phyloP scores from a whole-genome alignment of 1,140 invertebrate genomes.

The Grapholita molesta region DNA sequence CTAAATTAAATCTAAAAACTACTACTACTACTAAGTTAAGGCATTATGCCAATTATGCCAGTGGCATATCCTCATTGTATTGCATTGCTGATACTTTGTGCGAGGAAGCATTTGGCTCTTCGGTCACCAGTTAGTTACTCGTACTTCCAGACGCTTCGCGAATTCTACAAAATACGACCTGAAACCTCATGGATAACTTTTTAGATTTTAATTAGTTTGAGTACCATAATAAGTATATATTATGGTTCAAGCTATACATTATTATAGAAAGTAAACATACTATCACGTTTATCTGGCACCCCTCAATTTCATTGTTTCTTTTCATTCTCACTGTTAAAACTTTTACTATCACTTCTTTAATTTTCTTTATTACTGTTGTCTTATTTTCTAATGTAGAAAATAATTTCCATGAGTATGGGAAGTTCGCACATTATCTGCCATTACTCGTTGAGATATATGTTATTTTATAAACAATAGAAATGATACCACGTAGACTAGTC shows the following conservation, averaged over 20 bases:
- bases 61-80: too few relatives aligned
- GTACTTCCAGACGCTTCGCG: too few relatives aligned
- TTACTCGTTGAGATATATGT: neutral
- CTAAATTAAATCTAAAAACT: too few relatives aligned
- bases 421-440: neutral
- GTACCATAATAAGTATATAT: too few relatives aligned
- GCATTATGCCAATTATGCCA: too few relatives aligned
- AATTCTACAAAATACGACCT: too few relatives aligned
- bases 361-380: neutral
- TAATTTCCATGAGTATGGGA: slow-evolving; percentile 1
- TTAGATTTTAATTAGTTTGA: too few relatives aligned
- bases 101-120: too few relatives aligned
- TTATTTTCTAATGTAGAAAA: neutral
- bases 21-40: too few relatives aligned
- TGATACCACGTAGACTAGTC: neutral
- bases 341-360: slow-evolving; percentile 4
- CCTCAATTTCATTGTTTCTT: neutral
- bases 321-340: neutral
- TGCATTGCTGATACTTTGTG: too few relatives aligned
- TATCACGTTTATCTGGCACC: neutral
- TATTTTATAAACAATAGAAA: neutral
- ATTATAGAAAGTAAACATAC: neutral
- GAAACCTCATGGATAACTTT: too few relatives aligned
- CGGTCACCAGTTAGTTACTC: too few relatives aligned
- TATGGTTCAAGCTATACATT: neutral